These are phyloP conservation scores for Microcaecilia unicolor DNA, from an alignment of 2,797 vertebrate species.

Conservation along the genomic window DNA sequence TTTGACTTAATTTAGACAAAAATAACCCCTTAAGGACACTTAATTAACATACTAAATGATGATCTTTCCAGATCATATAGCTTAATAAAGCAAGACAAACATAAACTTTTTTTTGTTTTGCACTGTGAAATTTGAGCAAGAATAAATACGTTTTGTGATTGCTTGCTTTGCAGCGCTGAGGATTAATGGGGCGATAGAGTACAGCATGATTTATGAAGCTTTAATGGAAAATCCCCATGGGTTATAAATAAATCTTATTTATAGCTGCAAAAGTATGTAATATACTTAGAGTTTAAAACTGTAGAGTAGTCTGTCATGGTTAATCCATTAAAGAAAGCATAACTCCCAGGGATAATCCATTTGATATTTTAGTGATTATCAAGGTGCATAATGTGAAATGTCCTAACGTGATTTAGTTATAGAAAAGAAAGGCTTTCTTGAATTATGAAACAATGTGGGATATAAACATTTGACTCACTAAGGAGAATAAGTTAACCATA, in stretches of 20 bases:
- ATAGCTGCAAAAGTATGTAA: conserved; percentile 50
- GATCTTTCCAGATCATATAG: too few relatives aligned
- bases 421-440: not conserved
- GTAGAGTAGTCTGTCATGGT: conserved; percentile 42
- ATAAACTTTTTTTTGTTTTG: too few relatives aligned
- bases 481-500: not conserved
- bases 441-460: not conserved
- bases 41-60: too few relatives aligned
- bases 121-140: conserved; percentile 26
- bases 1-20: too few relatives aligned
- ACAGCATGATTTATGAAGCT: conserved; percentile 54
- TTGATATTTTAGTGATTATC: conserved; percentile 18
- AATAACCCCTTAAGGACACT: too few relatives aligned
- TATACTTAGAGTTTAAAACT: conserved; percentile 46
- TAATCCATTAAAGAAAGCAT: conserved; percentile 51
- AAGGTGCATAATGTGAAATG: conserved; percentile 7
- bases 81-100: too few relatives aligned
- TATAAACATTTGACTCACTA: rapidly evolving
- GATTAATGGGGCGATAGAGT: conserved; percentile 46
- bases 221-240: conserved; percentile 59
- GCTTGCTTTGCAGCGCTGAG: conserved; percentile 30
- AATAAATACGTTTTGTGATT: conserved; percentile 41
- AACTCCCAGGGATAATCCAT: conserved; percentile 20
- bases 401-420: conserved; percentile 16
- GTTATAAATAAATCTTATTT: conserved; percentile 58